phyloP scores from a whole-genome alignment of 2,797 vertebrate genomes.

The Sternotherus odoratus region DNA sequence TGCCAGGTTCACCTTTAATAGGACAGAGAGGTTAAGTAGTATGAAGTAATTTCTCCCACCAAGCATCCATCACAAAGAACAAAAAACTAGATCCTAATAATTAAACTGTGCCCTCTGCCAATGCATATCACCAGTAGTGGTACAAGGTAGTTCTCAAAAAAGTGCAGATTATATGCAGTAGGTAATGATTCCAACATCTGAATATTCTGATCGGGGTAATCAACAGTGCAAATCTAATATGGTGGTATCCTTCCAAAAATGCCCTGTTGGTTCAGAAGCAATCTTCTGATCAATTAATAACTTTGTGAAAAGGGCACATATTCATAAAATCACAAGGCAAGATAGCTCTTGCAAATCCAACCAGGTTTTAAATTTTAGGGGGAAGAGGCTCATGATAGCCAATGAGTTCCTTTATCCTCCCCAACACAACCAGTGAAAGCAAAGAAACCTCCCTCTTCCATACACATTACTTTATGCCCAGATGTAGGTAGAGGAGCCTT shows the following conservation, averaged over 20 bases:
- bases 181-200: not conserved
- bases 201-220: not conserved
- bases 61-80: too few species aligned
- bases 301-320: not conserved
- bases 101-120: too few species aligned
- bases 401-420: not conserved
- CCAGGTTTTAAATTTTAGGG: not conserved
- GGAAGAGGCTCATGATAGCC: not conserved
- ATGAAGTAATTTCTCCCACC: not conserved
- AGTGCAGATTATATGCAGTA: fast-evolving
- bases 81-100: too few species aligned
- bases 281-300: not conserved
- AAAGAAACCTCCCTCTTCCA: not conserved
- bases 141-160: not conserved
- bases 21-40: not conserved
- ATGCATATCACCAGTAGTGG: too few species aligned
- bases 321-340: not conserved
- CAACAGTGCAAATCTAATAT: not conserved
- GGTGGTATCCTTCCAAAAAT: not conserved
- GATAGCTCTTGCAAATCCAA: not conserved
- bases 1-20: not conserved
- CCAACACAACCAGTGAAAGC: not conserved
- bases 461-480: too few species aligned
- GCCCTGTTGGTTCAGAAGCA: not conserved
- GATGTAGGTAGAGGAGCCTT: too few species aligned